Percentiles rank a stretch among this genome's conserved stretches.
These are phyloP conservation scores for Plebejus melissa DNA, from an alignment of 2,888 invertebrate genomes.

Conservation along the genomic window DNA sequence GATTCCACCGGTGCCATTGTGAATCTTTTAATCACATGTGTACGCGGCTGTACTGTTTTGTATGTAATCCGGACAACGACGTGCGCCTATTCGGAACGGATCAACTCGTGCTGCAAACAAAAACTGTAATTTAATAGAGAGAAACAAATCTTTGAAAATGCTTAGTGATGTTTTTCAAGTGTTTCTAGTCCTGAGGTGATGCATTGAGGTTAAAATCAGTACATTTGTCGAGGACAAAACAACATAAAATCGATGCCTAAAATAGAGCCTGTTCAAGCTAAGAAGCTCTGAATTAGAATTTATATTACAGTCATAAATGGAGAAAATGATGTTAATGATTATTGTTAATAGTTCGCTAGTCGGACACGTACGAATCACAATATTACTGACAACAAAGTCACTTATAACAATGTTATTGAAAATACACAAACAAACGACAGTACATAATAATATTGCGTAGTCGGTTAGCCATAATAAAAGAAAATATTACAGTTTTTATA, in stretches of 20 bases:
- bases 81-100: conserved; percentile 10
- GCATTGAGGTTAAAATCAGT: too few species aligned
- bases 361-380: too few species aligned
- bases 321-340: too few species aligned
- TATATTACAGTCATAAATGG: too few species aligned
- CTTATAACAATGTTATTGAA: neutral
- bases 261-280: neutral
- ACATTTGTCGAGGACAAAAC: neutral
- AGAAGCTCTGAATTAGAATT: neutral
- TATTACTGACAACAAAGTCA: neutral
- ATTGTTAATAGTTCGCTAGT: too few species aligned
- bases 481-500: neutral
- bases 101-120: conserved; percentile 20
- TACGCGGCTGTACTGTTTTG: conserved; percentile 19
- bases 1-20: conserved; percentile 10
- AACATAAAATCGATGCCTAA: neutral
- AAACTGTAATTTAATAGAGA: neutral
- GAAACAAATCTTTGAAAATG: neutral
- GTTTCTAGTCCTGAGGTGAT: neutral
- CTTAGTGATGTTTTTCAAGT: neutral
- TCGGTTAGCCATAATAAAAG: neutral
- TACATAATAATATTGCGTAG: too few species aligned
- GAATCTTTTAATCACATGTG: conserved; percentile 17
- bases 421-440: too few species aligned
- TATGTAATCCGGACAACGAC: conserved; percentile 23